Evolutionary conservation across 2,113 vertebrate species (phyloP).

Genomic region (Siniperca knerii): DNA sequence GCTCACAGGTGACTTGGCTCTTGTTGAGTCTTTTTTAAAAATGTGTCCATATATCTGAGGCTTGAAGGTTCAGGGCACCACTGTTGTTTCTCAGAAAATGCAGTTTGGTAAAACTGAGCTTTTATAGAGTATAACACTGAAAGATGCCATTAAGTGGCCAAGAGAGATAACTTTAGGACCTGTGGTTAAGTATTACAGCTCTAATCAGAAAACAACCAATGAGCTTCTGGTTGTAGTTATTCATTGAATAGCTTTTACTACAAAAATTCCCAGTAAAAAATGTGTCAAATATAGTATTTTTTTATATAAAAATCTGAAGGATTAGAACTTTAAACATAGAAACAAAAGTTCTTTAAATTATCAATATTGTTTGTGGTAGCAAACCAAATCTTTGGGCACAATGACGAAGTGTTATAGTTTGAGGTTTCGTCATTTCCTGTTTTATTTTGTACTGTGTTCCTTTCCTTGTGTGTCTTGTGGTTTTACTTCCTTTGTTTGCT

Average conservation of each 20-base stretch:
- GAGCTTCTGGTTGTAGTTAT: not conserved
- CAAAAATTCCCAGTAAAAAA: not conserved
- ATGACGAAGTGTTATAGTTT: not conserved
- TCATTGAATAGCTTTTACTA: not conserved
- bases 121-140: slow-evolving; percentile 17
- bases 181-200: not conserved
- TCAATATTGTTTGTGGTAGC: not conserved
- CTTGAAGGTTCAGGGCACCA: slow-evolving; percentile 6
- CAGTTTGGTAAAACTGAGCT: slow-evolving; percentile 9
- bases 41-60: slow-evolving; percentile 1
- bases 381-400: not conserved
- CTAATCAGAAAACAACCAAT: slow-evolving; percentile 1
- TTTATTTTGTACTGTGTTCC: too few relatives aligned
- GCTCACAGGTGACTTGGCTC: not conserved
- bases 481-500: too few relatives aligned
- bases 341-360: not conserved
- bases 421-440: too few relatives aligned
- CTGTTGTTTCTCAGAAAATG: not conserved
- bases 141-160: slow-evolving; percentile 14
- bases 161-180: slow-evolving; percentile 14
- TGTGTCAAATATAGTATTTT: not conserved
- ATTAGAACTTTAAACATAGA: not conserved
- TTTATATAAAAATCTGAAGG: not conserved
- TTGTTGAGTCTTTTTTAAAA: slow-evolving; percentile 6
- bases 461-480: too few relatives aligned